A percentile compares a stretch with the other conserved stretches of the same genome.
Conservation (phyloP, 2,113 vertebrate species). For the Panurus biarmicus region DNA sequence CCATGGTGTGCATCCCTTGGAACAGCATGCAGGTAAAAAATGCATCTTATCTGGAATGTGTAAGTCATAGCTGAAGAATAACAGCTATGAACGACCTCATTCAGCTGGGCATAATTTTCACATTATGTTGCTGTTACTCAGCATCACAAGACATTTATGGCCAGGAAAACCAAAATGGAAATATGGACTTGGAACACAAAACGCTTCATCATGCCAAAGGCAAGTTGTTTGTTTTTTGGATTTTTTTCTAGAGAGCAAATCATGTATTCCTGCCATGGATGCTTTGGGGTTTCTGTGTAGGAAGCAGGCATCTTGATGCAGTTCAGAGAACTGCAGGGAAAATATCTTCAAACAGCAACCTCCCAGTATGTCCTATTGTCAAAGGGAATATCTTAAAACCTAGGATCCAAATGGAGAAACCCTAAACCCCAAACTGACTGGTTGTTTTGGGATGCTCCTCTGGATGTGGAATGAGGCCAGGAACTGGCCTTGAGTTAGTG, state of each 20-base stretch:
- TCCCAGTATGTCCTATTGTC: not conserved
- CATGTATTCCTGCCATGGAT: not conserved
- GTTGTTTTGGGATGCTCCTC: not conserved
- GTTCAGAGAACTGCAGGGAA: not conserved
- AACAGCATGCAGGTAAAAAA: slow-evolving; percentile 24
- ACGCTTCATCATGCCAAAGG: not conserved
- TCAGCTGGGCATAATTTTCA: slow-evolving; percentile 26
- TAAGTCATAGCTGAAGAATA: slow-evolving; percentile 14
- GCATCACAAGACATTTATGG: slow-evolving; percentile 49
- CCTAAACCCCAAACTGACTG: not conserved
- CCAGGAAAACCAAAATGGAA: not conserved
- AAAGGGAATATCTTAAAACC: not conserved
- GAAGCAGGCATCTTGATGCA: not conserved
- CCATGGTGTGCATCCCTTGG: not conserved
- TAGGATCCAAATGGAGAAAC: not conserved
- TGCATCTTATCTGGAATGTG: not conserved
- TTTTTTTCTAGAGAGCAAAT: not conserved
- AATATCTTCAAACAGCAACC: not conserved
- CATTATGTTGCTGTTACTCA: slow-evolving; percentile 52
- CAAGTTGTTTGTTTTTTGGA: not conserved
- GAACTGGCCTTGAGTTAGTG: not conserved
- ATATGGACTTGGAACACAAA: slow-evolving; percentile 24
- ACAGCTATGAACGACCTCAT: not conserved
- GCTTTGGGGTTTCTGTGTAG: not conserved
- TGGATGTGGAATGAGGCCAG: not conserved